Evolutionary conservation across 2,113 vertebrate genomes (phyloP).

Genomic region (Formicarius rufipectus): DNA sequence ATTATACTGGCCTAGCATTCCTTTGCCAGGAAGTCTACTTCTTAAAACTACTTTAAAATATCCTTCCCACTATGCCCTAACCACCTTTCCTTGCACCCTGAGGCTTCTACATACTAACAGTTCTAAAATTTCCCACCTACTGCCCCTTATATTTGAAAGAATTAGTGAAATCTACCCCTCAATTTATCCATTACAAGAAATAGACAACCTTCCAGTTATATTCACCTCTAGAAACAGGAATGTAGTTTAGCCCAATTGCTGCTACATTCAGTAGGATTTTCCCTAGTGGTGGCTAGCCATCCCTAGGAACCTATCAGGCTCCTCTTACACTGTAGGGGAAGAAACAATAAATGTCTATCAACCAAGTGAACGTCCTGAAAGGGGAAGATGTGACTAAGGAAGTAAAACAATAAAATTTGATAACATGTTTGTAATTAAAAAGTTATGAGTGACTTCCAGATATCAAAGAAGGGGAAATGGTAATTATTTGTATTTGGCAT

Average conservation of each 20-base stretch:
- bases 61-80: neutral
- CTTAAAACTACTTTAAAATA: neutral
- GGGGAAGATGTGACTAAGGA: neutral
- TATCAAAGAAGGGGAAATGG: neutral
- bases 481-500: slow-evolving; percentile 40
- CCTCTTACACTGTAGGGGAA: neutral
- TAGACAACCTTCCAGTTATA: neutral
- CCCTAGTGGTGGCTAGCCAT: neutral
- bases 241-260: neutral
- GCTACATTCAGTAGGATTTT: neutral
- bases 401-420: neutral
- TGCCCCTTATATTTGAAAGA: neutral
- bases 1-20: neutral
- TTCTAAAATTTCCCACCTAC: neutral
- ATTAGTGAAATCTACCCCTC: neutral
- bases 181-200: neutral
- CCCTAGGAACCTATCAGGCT: neutral
- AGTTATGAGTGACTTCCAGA: slow-evolving; percentile 31
- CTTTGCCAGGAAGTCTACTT: neutral
- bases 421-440: slow-evolving; percentile 41
- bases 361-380: neutral
- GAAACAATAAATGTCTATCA: neutral
- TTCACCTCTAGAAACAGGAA: neutral
- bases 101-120: neutral
- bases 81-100: neutral